phyloP scores from a whole-genome alignment of 2,113 vertebrate genomes.

The Rattus rattus region DNA sequence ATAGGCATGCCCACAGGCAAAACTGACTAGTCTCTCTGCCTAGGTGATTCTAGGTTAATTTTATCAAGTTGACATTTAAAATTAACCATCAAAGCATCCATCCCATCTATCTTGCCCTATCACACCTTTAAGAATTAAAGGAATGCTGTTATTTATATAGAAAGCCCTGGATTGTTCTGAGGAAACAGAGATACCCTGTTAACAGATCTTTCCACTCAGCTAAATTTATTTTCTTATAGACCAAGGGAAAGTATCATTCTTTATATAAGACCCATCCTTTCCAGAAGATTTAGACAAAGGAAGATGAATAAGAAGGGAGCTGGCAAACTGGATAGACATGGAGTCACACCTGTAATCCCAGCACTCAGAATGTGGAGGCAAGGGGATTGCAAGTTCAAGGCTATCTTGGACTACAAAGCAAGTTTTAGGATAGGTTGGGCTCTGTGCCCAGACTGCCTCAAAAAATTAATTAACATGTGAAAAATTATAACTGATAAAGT shows the following conservation, averaged over 20 bases:
- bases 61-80: background rate
- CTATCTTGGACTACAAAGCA: background rate
- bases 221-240: conserved; percentile 13
- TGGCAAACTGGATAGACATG: background rate
- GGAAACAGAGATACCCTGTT: background rate
- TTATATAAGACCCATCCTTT: background rate
- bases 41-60: background rate
- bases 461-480: background rate
- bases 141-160: background rate
- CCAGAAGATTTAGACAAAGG: background rate
- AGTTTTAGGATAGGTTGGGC: background rate
- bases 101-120: background rate
- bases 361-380: background rate
- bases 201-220: background rate
- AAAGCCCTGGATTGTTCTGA: background rate
- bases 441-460: background rate
- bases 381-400: background rate
- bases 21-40: background rate
- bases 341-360: background rate
- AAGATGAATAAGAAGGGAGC: background rate
- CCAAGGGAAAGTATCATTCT: background rate
- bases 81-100: background rate
- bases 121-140: background rate
- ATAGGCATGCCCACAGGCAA: background rate
- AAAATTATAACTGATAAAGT: background rate